A percentile compares a stretch with the other conserved stretches of the same genome.
phyloP scores from a whole-genome alignment of 2,888 invertebrate genomes.

The Parascotia fuliginaria region DNA sequence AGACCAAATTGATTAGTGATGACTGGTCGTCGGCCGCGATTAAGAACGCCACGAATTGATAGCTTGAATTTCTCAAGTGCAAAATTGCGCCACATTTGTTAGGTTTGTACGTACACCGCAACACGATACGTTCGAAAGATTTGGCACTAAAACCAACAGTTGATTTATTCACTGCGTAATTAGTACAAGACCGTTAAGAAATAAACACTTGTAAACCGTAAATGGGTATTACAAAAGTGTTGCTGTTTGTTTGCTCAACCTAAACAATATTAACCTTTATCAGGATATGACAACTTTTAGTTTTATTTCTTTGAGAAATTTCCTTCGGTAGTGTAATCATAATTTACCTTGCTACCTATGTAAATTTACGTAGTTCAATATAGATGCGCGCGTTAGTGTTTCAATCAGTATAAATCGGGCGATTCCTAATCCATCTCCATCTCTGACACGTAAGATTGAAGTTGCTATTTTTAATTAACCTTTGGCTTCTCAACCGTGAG shows the following conservation, averaged over 20 bases:
- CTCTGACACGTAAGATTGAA: conserved; percentile 77
- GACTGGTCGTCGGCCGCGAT: conserved; percentile 58
- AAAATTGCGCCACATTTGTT: conserved; percentile 54
- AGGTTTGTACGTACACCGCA: conserved; percentile 36
- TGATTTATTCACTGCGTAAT: conserved; percentile 58
- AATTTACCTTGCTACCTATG: too few relatives aligned
- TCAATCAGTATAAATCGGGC: conserved; percentile 62
- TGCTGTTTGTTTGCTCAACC: conserved; percentile 39
- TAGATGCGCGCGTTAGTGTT: conserved; percentile 42
- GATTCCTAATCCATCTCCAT: conserved; percentile 72
- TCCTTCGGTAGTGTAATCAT: conserved; percentile 9
- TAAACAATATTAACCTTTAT: conserved; percentile 24
- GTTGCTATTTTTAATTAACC: conserved; percentile 86
- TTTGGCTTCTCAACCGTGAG: conserved; percentile 80
- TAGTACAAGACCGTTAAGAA: conserved; percentile 61
- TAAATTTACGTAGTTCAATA: conserved; percentile 34
- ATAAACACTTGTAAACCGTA: conserved; percentile 52
- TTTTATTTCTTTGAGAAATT: conserved; percentile 9
- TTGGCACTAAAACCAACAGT: conserved; percentile 49
- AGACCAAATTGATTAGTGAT: conserved; percentile 58
- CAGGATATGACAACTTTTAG: conserved; percentile 14
- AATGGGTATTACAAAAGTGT: conserved; percentile 44
- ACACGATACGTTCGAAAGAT: conserved; percentile 48
- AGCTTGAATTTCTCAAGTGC: conserved; percentile 57
- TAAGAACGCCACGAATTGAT: conserved; percentile 53